phyloP scores from a whole-genome alignment of 2,888 invertebrate genomes.

The Acrocyrtus sp. region DNA sequence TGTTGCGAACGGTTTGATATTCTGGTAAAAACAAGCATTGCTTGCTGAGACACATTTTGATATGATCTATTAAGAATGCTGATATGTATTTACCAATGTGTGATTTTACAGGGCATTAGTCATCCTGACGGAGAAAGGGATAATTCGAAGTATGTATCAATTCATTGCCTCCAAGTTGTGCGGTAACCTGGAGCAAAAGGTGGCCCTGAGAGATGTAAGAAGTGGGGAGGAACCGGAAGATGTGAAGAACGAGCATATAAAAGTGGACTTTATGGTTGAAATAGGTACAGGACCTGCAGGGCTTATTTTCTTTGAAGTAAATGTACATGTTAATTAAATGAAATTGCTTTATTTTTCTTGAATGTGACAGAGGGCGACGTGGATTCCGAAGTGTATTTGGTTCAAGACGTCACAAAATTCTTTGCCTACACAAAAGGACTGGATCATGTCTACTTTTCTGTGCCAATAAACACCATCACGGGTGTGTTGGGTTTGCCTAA shows the following conservation, averaged over 20 bases:
- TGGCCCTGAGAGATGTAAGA: conserved; percentile 27
- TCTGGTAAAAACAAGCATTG: conserved; percentile 29
- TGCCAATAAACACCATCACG: conserved; percentile 30
- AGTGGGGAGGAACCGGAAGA: conserved; percentile 49
- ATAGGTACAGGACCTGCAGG: conserved; percentile 17
- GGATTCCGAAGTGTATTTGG: conserved; percentile 44
- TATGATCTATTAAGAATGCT: too few species aligned
- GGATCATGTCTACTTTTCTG: conserved; percentile 50
- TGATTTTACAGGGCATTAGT: conserved; percentile 27
- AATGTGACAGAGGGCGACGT: conserved; percentile 37
- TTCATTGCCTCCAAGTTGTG: conserved; percentile 29
- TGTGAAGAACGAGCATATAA: conserved; percentile 49
- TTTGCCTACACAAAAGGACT: conserved; percentile 41
- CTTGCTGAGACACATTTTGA: too few species aligned
- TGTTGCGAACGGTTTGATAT: conserved; percentile 31
- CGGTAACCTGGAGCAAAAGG: conserved; percentile 36
- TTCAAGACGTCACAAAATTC: conserved; percentile 53
- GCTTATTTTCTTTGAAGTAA: not conserved
- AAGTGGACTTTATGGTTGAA: conserved; percentile 54
- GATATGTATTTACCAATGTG: not conserved
- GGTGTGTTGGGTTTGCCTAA: conserved; percentile 44
- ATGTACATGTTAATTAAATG: not conserved
- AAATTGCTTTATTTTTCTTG: conserved; percentile 5
- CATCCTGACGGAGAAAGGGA: conserved; percentile 28
- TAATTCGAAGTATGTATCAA: conserved; percentile 5